Evolutionary conservation across 2,888 invertebrate species (phyloP).

Genomic region (Drosophila mercatorum): DNA sequence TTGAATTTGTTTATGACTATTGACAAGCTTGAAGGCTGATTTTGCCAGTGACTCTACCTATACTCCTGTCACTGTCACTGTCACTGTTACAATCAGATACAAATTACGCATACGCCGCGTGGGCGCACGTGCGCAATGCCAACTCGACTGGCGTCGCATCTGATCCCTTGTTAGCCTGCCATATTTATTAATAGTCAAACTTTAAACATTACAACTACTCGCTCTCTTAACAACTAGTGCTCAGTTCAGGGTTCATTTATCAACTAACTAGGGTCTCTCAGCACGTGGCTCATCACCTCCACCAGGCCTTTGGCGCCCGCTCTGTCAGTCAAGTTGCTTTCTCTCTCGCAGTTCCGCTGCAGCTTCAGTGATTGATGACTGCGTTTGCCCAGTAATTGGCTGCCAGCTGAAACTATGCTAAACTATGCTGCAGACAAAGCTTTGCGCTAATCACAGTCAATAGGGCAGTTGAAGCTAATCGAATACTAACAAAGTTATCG

Average conservation of each 20-base stretch:
- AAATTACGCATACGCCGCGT: constrained; percentile 70
- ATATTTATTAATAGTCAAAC: constrained; percentile 31
- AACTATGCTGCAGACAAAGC: background rate
- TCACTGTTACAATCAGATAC: constrained; percentile 65
- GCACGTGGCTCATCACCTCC: constrained; percentile 23
- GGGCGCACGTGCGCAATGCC: constrained; percentile 66
- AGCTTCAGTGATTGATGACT: constrained; percentile 66
- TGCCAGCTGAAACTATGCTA: constrained; percentile 18
- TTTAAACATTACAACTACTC: constrained; percentile 28
- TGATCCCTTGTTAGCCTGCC: background rate
- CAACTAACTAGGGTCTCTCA: constrained; percentile 6
- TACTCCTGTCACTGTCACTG: background rate
- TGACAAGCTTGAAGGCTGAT: constrained; percentile 58
- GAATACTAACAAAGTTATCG: background rate
- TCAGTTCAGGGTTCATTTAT: constrained; percentile 28
- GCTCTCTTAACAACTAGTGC: background rate
- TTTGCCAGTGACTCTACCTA: background rate
- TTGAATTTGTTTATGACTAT: constrained; percentile 74
- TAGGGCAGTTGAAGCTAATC: too few relatives aligned
- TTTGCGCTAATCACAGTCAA: background rate
- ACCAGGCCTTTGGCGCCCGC: background rate
- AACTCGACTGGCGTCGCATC: constrained; percentile 22
- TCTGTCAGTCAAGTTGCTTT: constrained; percentile 17
- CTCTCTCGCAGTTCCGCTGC: constrained; percentile 25
- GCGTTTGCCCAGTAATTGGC: constrained; percentile 41